Conservation (phyloP, 1,140 invertebrate genomes). For the Mycetomoellerius zeteki region DNA sequence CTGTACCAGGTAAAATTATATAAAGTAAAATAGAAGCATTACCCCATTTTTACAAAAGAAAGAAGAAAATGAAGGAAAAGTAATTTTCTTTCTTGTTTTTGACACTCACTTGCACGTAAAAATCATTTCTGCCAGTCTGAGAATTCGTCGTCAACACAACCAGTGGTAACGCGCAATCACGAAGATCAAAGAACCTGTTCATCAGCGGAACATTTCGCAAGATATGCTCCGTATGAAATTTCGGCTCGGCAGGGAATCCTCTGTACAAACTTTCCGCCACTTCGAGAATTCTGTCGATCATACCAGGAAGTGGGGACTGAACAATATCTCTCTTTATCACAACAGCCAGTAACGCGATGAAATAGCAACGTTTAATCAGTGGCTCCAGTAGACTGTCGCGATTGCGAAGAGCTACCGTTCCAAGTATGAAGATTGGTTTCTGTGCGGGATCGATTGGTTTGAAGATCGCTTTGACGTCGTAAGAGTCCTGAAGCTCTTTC, state of each 20-base stretch:
- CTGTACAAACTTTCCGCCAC: slow-evolving; percentile 79
- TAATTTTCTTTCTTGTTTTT: neutral
- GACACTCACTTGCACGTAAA: slow-evolving; percentile 35
- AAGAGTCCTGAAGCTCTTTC: slow-evolving; percentile 60
- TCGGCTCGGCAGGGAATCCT: slow-evolving; percentile 72
- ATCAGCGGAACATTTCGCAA: slow-evolving; percentile 81
- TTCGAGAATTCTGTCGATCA: slow-evolving; percentile 83
- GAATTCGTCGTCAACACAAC: slow-evolving; percentile 67
- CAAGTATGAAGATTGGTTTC: slow-evolving; percentile 79
- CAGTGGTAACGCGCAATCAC: slow-evolving; percentile 78
- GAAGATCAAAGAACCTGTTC: slow-evolving; percentile 83
- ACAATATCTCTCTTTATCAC: slow-evolving; percentile 83
- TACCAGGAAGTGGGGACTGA: slow-evolving; percentile 77
- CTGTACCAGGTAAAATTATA: neutral
- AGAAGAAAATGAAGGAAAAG: neutral
- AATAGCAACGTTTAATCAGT: slow-evolving; percentile 82
- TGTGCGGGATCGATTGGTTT: slow-evolving; percentile 59
- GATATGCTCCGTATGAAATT: slow-evolving; percentile 81
- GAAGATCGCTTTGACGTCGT: slow-evolving; percentile 78
- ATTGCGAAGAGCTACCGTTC: slow-evolving; percentile 76
- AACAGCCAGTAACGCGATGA: slow-evolving; percentile 80
- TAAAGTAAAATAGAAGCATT: no score
- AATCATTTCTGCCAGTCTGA: slow-evolving; percentile 66
- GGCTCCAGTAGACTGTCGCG: slow-evolving; percentile 80
- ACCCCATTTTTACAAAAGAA: neutral